Evolutionary conservation across 2,797 vertebrate species (phyloP), one percentile per base, ranked within the genome.

Genomic region (Okamejei kenojei): DNA sequence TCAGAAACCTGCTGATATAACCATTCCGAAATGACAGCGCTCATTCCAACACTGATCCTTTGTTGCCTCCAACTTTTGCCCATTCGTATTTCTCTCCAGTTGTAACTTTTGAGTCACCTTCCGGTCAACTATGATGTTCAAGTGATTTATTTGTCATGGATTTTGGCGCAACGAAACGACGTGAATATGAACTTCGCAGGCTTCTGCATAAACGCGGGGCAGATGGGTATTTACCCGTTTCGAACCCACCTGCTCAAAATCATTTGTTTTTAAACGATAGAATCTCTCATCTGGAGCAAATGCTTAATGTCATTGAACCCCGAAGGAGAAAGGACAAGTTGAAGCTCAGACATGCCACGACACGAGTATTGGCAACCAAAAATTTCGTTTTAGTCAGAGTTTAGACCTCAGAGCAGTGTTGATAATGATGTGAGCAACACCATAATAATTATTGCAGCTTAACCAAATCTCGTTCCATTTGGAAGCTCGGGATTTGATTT

Each of bases 1-100:
- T 96, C 96, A 96, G 97, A 97, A 97, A 98, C 97, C 97, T 97
- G 97, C 97, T 97, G 98, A 97, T 96, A 95, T 96, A 73, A 96
- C 97, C 95, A 95, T 95, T 96, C 96, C 96, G 96, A 96, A 96
- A 94, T 97, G 97, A 97, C 97, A 97, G 95, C 32, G 95, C 95
- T 94, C 97, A 97, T 97, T 97, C 96, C 96, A 95, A 94, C 94
- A 95, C 96, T 94, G 95, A 95, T 95, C 96, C 96, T 96, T 96
- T 97, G 96, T 97, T 96, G 95, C 96, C 96, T 95, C 96, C 95
- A 96, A 96, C 96, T 97, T 88, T 96, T 95, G 96, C 96, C 96
- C 95, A 94, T 95, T 96, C 96, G 96, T 96, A 95, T 96, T 95
- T 97, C 96, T 95, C 95, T 94, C 94, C 96, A 97, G n/a, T 88